Evolutionary conservation across 2,888 invertebrate genomes (phyloP), one percentile per base, ranked within the genome.

Genomic region (Nomada hirtipes): DNA sequence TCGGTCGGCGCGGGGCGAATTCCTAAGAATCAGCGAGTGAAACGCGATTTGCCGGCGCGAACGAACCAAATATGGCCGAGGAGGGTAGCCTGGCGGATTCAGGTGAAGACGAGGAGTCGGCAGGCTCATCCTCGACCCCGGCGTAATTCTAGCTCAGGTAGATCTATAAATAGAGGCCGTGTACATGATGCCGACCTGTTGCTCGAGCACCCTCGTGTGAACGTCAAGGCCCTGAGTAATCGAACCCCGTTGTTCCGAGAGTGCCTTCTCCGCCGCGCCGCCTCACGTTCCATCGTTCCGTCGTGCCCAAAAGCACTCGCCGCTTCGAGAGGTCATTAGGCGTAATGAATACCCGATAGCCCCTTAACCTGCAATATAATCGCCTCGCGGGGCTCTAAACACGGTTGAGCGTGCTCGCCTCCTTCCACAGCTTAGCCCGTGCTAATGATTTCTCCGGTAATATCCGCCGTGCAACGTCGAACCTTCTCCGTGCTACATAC

Each of bases 191-290:
- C 88, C 90, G 91, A 91, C 91, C 92, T 91, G 91, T 91, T 91
- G 92, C 91, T 85, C 86, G 85, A 85, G 88, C 90, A 91, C 89
- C 90, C 91, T 91, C 91, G 91, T 91, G 91, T 91, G 90, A 91
- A 90, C 89, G 87, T 72, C 86, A 86, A 90, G 89, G 90, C 90
- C 90, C 89, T 88, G 87, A 90, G 90, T 91, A 90, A 91, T 91
- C 91, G 90, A 90, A 91, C 83, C 88, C 87, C 83, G 84, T 88
- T 88, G 83, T 80, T 84, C 82, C 70, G 47, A 74, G 82, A 83
- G 79, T 82, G 64, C 82, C 79, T 78, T 80, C 77, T 67, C 72
- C 76, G 71, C 73, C 69, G 44, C 42, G 67, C 73, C 82, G 78
- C 86, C 86, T 87, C 87, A 82, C 88, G 84, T 87, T 80, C 86